Evolutionary conservation across 2,888 invertebrate species (phyloP).

Genomic region (Callinectes sapidus): DNA sequence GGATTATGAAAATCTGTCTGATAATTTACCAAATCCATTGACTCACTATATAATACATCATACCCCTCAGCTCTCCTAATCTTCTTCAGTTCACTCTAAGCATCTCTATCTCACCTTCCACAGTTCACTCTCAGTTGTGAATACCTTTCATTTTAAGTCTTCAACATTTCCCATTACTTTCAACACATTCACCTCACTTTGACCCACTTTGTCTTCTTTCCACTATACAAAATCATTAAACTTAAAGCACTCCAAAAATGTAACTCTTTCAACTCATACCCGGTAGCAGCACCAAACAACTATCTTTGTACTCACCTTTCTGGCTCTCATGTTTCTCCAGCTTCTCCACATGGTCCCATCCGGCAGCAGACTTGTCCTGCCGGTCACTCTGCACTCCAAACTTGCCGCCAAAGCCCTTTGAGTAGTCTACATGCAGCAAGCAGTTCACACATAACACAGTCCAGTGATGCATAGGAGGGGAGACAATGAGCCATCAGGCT

Average conservation of each 20-base stretch:
- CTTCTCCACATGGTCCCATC: slow-evolving; percentile 84
- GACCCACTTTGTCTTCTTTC: not conserved
- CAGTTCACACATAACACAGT: slow-evolving; percentile 13
- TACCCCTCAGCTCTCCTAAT: not conserved
- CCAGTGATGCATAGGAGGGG: not conserved
- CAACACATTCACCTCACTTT: not conserved
- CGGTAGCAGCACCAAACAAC: not conserved
- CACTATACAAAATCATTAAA: not conserved
- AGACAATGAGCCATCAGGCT: not conserved
- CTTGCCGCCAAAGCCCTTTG: slow-evolving; percentile 77
- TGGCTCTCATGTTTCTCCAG: slow-evolving; percentile 82
- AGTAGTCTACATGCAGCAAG: slow-evolving; percentile 75
- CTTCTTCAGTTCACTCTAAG: not conserved
- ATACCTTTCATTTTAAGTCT: not conserved
- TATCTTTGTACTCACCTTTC: slow-evolving; percentile 73
- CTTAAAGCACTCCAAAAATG: not conserved
- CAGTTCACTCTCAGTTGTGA: not conserved
- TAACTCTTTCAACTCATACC: not conserved
- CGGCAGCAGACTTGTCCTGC: slow-evolving; percentile 87
- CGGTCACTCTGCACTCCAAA: slow-evolving; percentile 76
- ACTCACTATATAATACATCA: not conserved
- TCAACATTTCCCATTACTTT: not conserved
- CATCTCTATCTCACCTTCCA: not conserved
- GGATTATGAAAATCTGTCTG: not conserved
- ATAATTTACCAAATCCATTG: not conserved